These are phyloP conservation scores for Astropecten irregularis DNA, from an alignment of 53 echinoderm and acorn worm genomes.

Conservation along the genomic window DNA sequence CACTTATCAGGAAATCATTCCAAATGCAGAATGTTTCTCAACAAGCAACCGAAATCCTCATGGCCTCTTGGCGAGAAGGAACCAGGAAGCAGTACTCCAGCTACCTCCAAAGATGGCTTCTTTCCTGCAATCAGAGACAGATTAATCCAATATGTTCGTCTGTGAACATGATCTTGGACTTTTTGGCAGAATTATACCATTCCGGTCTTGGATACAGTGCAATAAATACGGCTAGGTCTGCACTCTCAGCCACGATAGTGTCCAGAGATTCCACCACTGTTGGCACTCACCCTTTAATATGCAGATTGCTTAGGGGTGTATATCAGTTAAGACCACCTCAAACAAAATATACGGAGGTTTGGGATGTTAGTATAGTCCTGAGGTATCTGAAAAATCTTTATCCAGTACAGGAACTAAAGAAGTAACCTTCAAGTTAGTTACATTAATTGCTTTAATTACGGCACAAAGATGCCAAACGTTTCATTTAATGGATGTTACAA, in stretches of 20 bases:
- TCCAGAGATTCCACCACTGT: neutral
- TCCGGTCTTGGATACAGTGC: constrained; percentile 25
- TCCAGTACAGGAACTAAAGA: neutral
- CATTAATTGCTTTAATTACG: neutral
- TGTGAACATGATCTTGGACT: constrained; percentile 26
- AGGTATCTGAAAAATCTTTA: neutral
- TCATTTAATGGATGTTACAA: neutral
- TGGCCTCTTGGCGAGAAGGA: constrained; percentile 50
- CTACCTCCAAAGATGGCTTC: constrained; percentile 2
- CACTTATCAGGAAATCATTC: constrained; percentile 31
- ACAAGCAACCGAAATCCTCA: constrained; percentile 26
- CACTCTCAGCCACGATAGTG: neutral
- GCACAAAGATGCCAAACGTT: constrained; percentile 43
- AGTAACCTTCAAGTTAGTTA: constrained; percentile 8
- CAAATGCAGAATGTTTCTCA: neutral
- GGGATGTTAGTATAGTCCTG: constrained; percentile 44
- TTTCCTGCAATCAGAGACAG: neutral
- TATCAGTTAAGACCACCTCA: constrained; percentile 44
- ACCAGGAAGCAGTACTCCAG: neutral
- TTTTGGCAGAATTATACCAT: constrained; percentile 36
- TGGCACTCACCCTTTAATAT: constrained; percentile 42
- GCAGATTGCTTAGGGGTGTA: constrained; percentile 55
- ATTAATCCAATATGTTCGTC: constrained; percentile 22
- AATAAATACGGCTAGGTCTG: constrained; percentile 40
- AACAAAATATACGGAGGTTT: constrained; percentile 43